Base-by-base conservation (phyloP, 2,888 invertebrate genomes). In the Euclidia mi region DNA sequence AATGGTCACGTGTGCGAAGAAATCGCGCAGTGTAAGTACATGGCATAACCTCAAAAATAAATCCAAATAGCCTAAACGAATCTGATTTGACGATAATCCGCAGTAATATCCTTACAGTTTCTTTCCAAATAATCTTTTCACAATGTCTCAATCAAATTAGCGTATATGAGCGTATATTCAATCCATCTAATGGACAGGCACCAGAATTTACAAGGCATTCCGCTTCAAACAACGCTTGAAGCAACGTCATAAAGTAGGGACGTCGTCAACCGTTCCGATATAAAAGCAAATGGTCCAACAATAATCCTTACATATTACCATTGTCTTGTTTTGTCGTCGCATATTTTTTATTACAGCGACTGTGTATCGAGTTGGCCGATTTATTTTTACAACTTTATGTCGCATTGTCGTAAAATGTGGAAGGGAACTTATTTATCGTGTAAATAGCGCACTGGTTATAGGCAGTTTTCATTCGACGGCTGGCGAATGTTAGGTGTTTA, bases 241-340 rank as follows among this genome's bases (percentile, higher is more conserved):
- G 37, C 29, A 11, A n/a, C 28, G 55, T 71, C 66, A 66, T 72
- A 73, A 72, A 72, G 40, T 55, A 59, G 48, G 53, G 68, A 72
- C 53, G 68, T 75, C 82, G 84, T 86, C 81, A 86, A 80, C 74
- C 79, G 76, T 68, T 76, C 73, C 65, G 78, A 83, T 79, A 85
- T 91, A 91, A 92, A 91, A 90, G 71, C 83, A 88, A 91, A 92
- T 89, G 90, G 78, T 56, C 82, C 92, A 86, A 88, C 87, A 76
- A 88, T 89, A 91, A 90, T 87, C 78, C 78, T 81, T 71, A 79
- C 81, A 82, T 81, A 84, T 82, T 78, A 82, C 79, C 82, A 79
- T 78, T 81, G 84, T 82, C 81, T 82, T 89, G 88, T 89, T 86
- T 85, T 84, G 79, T 79, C 74, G 69, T 65, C 71, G 68, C 73